Conservation (phyloP, 2,113 vertebrate genomes). For the Macroglossus sobrinus region DNA sequence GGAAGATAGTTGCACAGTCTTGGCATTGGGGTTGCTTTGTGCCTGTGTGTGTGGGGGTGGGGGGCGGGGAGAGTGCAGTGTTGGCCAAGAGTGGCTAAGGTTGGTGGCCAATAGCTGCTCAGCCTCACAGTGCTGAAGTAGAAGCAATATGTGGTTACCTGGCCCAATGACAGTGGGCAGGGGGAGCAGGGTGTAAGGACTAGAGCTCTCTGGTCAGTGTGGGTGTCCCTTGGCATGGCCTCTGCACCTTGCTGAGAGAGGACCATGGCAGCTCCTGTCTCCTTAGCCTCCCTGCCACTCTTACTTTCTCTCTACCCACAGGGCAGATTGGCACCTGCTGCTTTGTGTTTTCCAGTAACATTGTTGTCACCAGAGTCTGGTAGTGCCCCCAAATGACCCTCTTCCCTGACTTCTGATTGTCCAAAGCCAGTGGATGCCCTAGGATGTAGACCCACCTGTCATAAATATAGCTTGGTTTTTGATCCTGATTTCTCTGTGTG, state of each 20-base stretch:
- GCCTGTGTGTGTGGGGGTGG: no score
- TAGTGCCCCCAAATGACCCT: neutral
- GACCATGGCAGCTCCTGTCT: neutral
- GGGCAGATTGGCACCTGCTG: neutral
- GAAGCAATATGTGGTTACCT: neutral
- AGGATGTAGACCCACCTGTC: neutral
- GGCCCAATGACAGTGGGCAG: neutral
- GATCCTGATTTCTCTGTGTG: slow-evolving; percentile 10
- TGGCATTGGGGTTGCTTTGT: neutral
- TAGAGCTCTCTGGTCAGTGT: neutral
- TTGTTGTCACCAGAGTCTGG: neutral
- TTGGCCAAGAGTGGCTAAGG: neutral
- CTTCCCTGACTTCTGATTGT: neutral
- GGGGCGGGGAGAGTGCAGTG: no score
- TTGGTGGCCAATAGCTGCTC: neutral
- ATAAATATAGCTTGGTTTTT: neutral
- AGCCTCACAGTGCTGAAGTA: neutral
- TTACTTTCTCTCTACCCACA: neutral
- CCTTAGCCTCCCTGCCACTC: neutral
- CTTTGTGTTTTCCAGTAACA: neutral
- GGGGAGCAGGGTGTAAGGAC: neutral
- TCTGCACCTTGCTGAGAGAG: neutral
- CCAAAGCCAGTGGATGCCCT: neutral
- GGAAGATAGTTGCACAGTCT: neutral
- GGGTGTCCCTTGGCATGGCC: neutral